Base-by-base conservation (phyloP, 2,797 vertebrate genomes). In the Psittacula derbiana region DNA sequence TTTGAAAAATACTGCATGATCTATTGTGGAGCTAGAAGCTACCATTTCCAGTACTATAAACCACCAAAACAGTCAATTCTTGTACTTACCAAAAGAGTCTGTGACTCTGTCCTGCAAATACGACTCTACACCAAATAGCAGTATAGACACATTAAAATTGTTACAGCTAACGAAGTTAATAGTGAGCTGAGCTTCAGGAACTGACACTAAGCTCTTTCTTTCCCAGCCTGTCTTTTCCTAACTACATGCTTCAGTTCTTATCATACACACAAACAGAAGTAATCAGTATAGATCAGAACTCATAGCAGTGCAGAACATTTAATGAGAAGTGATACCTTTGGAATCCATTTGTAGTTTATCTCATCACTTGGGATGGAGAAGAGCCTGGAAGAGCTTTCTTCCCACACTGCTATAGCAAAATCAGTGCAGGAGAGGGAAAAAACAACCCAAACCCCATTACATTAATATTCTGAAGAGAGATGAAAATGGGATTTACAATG, bases 391-490 rank as follows among this genome's bases (percentile, higher is more conserved):
- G 19, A 57, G 6, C 11, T 43, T 74, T 78, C 28, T 21, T n/a
- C 21, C 19, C 31, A 10, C 8, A 27, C 17, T 76, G 12, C 14
- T 67, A 40, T 41, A 73, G 46, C 31, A 91, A 87, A 79, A 46
- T 27, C 17, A 30, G 19, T 36, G 28, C 38, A 72, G 38, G 27
- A 60, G 24, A 27, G 5, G 16, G 11, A 6, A 58, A 20, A 3
- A 66, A 19, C 4, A 6, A 36, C 7, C 3, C 4, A 1, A 72
- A 80, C 4, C 3, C 0, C 12, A 50, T 60, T 36, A 31, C 2
- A 21, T 23, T 41, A 67, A 31, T 15, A 38, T 72, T 73, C 49
- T 55, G 17, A 76, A 65, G 16, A 69, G 33, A 80, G 30, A 62
- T 10, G 4, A 31, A 82, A 83, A 75, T 12, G 12, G 5, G 40